Conservation (phyloP, 1,140 invertebrate genomes). For the Cephus cinctus region DNA sequence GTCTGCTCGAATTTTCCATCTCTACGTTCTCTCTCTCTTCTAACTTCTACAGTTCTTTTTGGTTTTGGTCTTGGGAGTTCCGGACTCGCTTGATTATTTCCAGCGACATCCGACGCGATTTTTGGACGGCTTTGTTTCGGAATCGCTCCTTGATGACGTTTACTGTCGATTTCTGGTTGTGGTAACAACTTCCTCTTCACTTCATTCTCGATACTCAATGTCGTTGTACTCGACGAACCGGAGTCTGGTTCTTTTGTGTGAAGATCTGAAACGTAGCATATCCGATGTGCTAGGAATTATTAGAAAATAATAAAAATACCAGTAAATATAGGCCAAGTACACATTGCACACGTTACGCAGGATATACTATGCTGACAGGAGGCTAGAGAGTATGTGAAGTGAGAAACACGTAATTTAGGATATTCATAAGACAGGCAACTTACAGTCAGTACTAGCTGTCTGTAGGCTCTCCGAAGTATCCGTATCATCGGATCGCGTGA, state of each 20-base stretch:
- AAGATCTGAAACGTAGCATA: slow-evolving; percentile 37
- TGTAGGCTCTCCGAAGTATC: slow-evolving; percentile 53
- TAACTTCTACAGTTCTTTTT: slow-evolving; percentile 16
- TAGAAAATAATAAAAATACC: too few relatives aligned
- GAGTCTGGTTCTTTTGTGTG: slow-evolving; percentile 54
- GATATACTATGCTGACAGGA: too few relatives aligned
- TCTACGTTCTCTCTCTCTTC: slow-evolving; percentile 5
- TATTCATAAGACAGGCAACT: slow-evolving; percentile 31
- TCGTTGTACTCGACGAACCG: slow-evolving; percentile 58
- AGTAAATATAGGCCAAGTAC: too few relatives aligned
- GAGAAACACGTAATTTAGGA: too few relatives aligned
- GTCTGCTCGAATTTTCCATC: slow-evolving; percentile 56
- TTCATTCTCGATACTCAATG: slow-evolving; percentile 59
- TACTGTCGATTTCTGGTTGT: slow-evolving; percentile 39
- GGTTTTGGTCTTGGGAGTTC: slow-evolving; percentile 9
- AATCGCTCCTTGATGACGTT: slow-evolving; percentile 69
- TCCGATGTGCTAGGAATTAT: too few relatives aligned
- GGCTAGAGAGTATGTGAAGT: too few relatives aligned
- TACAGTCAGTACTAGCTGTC: slow-evolving; percentile 53
- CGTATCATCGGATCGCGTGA: slow-evolving; percentile 53
- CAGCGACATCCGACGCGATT: slow-evolving; percentile 15
- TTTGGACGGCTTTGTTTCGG: slow-evolving; percentile 63
- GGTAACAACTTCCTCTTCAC: slow-evolving; percentile 48
- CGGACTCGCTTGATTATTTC: slow-evolving; percentile 6
- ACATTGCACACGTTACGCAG: too few relatives aligned